Base-by-base conservation (phyloP, 2,113 vertebrate genomes). In the Malurus elegans region DNA sequence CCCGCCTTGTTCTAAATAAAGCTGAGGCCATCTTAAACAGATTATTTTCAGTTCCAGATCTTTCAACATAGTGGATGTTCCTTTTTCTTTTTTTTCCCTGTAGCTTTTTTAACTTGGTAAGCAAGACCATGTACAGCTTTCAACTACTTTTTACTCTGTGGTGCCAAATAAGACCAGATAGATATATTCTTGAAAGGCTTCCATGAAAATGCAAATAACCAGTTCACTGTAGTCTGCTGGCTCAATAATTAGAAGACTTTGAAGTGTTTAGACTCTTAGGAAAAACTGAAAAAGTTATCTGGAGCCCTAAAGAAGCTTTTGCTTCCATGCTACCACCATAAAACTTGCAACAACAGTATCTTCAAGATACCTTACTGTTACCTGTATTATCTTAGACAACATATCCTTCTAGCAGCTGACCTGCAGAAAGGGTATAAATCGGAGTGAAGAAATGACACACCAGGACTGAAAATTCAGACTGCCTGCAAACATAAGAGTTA, bases 201-300 rank as follows among this genome's bases (percentile, higher is more conserved):
- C 87, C 57, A 95, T 72, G 86, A 84, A 95, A 96, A 95, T 91
- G 89, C 65, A 95, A 95, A 93, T 96, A 65, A 92, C 62, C 73
- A 92, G 89, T 69, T 84, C 83, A 66, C 69, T 45, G 36, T 53
- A 95, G 73, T 92, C 80, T 89, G 76, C 19, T 89, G 65, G 76
- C 80, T 91, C 92, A 95, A 79, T 42, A 93, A 81, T 84, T 4
- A 67, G 36, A 83, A 69, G 65, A 91, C 36, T 61, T 75, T 1
- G 0, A 93, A 95, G 83, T 38, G 73, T 81, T 88, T 48, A 90
- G 31, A 71, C 44, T 48, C 25, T 15, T 64, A 67, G 21, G 69
- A 91, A 86, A 69, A 36, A 32, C 51, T 7, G 1, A 54, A 78
- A 60, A 88, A 56, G 31, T 53, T 71, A 71, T 32, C 73, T 60